Conservation (phyloP, 2,797 vertebrate species). For the Alfaro cultratus region DNA sequence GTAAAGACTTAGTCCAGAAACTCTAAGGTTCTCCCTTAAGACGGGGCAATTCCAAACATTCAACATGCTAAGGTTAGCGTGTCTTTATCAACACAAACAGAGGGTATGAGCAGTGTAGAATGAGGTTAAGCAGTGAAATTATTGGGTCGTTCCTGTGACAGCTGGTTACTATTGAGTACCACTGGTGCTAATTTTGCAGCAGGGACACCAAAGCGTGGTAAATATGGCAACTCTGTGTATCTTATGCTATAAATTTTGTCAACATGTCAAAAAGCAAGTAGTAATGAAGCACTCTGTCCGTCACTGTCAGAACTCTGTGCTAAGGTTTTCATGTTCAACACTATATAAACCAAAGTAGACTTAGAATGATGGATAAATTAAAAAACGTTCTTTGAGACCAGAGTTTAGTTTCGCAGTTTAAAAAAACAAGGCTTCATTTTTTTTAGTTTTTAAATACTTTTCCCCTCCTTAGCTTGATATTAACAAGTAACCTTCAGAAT, state of each 20-base stretch:
- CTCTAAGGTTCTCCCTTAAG: not conserved
- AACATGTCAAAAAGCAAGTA: not conserved
- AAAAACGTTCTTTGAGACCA: not conserved
- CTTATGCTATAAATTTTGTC: not conserved
- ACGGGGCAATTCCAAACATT: not conserved
- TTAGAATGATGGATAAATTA: not conserved
- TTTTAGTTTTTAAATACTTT: not conserved
- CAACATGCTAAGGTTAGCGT: not conserved
- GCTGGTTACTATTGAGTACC: not conserved
- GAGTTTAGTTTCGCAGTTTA: not conserved
- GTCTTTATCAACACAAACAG: not conserved
- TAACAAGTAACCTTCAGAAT: not conserved
- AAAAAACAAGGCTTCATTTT: not conserved
- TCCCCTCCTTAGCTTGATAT: not conserved
- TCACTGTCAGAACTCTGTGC: not conserved
- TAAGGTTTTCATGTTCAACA: not conserved
- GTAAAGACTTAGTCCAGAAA: not conserved
- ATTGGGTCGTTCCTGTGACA: not conserved
- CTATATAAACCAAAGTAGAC: not conserved
- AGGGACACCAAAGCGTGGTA: not conserved
- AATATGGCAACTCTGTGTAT: not conserved
- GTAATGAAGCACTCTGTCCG: not conserved
- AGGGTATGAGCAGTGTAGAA: not conserved
- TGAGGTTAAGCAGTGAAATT: not conserved
- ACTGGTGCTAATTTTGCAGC: not conserved